These are phyloP conservation scores for Drosophila kurseongensis DNA, from an alignment of 1,140 invertebrate species.

Conservation along the genomic window DNA sequence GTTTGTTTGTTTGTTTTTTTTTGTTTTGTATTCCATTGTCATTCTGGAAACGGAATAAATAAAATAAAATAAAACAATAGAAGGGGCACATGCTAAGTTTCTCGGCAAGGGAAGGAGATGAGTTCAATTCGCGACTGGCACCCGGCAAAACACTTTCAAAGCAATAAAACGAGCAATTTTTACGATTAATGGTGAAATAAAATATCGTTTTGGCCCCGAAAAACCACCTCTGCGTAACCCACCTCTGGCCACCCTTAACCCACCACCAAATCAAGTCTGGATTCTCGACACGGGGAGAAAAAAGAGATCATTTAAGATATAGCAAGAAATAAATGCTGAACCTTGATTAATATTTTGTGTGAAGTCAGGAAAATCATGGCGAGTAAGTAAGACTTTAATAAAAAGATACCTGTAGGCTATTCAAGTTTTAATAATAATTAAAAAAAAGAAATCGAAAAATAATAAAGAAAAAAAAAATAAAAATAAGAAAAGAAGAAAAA, in stretches of 20 bases:
- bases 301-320: neutral
- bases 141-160: slow-evolving; percentile 53
- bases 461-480: too few relatives aligned
- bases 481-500: too few relatives aligned
- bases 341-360: too few relatives aligned
- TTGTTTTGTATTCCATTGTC: neutral
- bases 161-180: slow-evolving; percentile 63
- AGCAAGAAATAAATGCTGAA: too few relatives aligned
- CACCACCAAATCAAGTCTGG: neutral
- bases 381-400: too few relatives aligned
- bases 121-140: slow-evolving; percentile 32
- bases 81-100: slow-evolving; percentile 61
- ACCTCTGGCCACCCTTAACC: neutral
- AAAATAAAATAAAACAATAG: slow-evolving; percentile 16
- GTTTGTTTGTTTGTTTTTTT: too few relatives aligned
- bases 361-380: too few relatives aligned
- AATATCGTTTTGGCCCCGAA: slow-evolving; percentile 45
- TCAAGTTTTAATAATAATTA: too few relatives aligned
- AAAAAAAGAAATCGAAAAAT: neutral
- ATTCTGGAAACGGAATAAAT: slow-evolving; percentile 6
- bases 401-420: too few relatives aligned
- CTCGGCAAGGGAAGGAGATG: slow-evolving; percentile 5
- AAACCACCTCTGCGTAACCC: slow-evolving; percentile 15
- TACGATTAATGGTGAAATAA: slow-evolving; percentile 67
- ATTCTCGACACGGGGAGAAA: slow-evolving; percentile 2